These are phyloP conservation scores for Erebia aethiops DNA, from an alignment of 2,888 invertebrate genomes.

Conservation along the genomic window DNA sequence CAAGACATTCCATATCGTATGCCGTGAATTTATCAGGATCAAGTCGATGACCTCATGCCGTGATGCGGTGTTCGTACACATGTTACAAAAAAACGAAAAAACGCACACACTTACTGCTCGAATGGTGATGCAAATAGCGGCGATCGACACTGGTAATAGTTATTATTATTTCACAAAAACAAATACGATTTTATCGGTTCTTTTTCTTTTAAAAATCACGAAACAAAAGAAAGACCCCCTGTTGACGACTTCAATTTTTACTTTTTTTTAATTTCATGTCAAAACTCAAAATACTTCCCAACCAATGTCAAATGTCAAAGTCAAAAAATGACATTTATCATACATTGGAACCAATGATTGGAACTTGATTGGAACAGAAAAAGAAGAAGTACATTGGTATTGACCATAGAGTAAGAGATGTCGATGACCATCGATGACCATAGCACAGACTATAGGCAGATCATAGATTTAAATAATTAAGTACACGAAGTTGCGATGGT, in stretches of 20 bases:
- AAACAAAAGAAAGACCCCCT: neutral
- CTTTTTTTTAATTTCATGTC: neutral
- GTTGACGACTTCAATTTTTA: neutral
- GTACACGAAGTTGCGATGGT: too few relatives aligned
- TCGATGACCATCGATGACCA: too few relatives aligned
- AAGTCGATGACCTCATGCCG: constrained; percentile 39
- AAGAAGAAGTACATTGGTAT: too few relatives aligned
- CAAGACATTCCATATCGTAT: too few relatives aligned
- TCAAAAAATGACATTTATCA: too few relatives aligned
- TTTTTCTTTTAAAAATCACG: neutral
- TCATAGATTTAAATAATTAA: too few relatives aligned
- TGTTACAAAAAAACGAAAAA: constrained; percentile 23
- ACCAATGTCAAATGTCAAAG: too few relatives aligned
- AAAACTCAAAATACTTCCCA: neutral
- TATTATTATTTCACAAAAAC: neutral
- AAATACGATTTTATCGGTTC: neutral
- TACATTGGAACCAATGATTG: too few relatives aligned
- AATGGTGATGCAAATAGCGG: neutral
- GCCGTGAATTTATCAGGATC: constrained; percentile 8
- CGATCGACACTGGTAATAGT: neutral
- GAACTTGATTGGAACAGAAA: too few relatives aligned
- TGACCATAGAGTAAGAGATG: too few relatives aligned
- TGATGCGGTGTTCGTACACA: constrained; percentile 31
- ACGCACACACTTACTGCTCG: constrained; percentile 21
- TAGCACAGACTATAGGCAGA: too few relatives aligned